Evolutionary conservation across 2,888 invertebrate species (phyloP), one percentile per base, ranked within the genome.

Genomic region (Plebejus melissa): DNA sequence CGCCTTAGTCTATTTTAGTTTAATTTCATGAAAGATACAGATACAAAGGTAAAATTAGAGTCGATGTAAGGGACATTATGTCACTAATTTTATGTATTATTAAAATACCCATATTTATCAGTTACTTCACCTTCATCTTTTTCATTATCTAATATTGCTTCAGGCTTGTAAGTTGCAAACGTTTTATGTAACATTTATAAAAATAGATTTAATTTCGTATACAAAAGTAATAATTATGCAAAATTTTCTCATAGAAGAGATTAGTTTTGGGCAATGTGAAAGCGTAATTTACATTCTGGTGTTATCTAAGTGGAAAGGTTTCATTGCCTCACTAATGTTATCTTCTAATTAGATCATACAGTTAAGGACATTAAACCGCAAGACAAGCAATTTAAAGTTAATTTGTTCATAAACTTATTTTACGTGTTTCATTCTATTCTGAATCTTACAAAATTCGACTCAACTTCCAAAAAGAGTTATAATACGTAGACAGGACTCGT

Each of bases 281-380:
- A 65, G 65, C 36, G 32, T 32, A 13, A 65, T 65, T 65, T 65
- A 65, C 65, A 65, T 65, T 65, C 32, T 60, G n/a, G 60, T 60
- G 28, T 60, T 65, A 36, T 32, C 65, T 65, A 65, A 65, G 65
- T 65, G 65, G 65, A 65, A 65, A 36, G 65, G 65, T 36, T 65
- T 65, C 32, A 36, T 65, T 65, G 5, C 65, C 36, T 65, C 65
- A 65, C 3, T 60, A 60, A n/a, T 60, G 60, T 36, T 65, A 65
- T 36, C 65, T 32, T 65, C 9, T 11, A 65, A 65, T 32, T 65
- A 65, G 65, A 65, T 60, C 60, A 60, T 4, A 60, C 28, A 60
- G 60, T 7, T 60, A 60, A 60, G 22, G 60, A 60, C 22, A 58
- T 60, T 28, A 28, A 60, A 60, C 60, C 13, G 54, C 13, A 13